Evolutionary conservation across 2,888 invertebrate genomes (phyloP).

Genomic region (Caenorhabditis auriculariae): DNA sequence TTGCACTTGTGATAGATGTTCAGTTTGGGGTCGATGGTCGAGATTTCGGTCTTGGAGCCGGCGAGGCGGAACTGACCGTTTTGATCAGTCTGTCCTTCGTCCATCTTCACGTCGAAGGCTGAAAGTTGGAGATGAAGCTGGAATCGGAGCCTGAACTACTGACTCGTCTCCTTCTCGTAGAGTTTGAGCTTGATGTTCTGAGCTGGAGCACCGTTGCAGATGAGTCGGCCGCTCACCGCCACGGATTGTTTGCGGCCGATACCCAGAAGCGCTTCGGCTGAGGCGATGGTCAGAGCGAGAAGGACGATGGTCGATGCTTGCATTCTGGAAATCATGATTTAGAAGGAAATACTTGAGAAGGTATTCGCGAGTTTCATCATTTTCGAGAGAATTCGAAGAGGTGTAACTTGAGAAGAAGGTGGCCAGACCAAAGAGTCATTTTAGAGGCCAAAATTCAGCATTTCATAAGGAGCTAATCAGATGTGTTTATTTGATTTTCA

Average conservation of each 20-base stretch:
- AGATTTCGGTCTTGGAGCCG: conserved; percentile 31
- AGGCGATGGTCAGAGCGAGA: too few relatives aligned
- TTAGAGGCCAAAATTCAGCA: too few relatives aligned
- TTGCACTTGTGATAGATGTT: conserved; percentile 24
- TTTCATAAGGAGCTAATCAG: too few relatives aligned
- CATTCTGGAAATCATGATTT: too few relatives aligned
- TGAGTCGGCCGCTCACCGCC: conserved; percentile 22
- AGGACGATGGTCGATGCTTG: too few relatives aligned
- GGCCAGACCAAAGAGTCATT: too few relatives aligned
- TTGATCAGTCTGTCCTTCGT: conserved; percentile 18
- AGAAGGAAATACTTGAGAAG: too few relatives aligned
- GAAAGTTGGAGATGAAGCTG: conserved; percentile 9
- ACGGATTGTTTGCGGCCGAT: conserved; percentile 31
- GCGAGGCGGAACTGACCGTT: conserved; percentile 26
- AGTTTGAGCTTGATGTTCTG: conserved; percentile 27
- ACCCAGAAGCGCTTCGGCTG: conserved; percentile 19
- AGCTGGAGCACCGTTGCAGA: conserved; percentile 32
- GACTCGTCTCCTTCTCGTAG: conserved; percentile 33
- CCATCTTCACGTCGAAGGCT: conserved; percentile 30
- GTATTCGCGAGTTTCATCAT: too few relatives aligned
- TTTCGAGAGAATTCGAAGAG: too few relatives aligned
- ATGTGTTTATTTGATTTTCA: too few relatives aligned
- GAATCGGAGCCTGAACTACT: conserved; percentile 6
- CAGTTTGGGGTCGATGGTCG: conserved; percentile 28
- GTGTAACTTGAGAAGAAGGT: too few relatives aligned